These are phyloP conservation scores for Xylocopa sonorina DNA, from an alignment of 1,140 invertebrate species.

Conservation along the genomic window DNA sequence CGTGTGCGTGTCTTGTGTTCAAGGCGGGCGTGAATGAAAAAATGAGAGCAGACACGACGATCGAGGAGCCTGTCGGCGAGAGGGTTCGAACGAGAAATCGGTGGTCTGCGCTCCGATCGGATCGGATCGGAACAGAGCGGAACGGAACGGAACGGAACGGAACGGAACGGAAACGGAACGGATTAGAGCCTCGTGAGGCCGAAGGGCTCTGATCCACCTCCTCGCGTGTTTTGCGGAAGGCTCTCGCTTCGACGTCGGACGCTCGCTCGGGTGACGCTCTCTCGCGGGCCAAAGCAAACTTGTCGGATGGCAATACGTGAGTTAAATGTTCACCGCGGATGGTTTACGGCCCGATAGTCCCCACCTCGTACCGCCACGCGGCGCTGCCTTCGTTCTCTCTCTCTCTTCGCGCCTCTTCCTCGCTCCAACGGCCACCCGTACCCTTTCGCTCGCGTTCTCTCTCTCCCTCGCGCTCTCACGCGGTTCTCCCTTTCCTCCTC, in stretches of 20 bases:
- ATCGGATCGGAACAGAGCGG: not conserved
- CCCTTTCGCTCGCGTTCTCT: slow-evolving; percentile 42
- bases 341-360: slow-evolving; percentile 83
- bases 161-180: slow-evolving; percentile 7
- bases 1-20: not conserved
- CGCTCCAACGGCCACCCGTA: slow-evolving; percentile 42
- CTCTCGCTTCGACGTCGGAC: slow-evolving; percentile 57
- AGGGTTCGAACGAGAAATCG: too few relatives aligned
- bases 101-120: too few relatives aligned
- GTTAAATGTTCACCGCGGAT: slow-evolving; percentile 83
- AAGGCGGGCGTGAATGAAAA: not conserved
- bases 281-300: slow-evolving; percentile 82
- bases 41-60: slow-evolving; percentile 10
- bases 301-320: slow-evolving; percentile 83
- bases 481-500: slow-evolving; percentile 33
- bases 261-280: slow-evolving; percentile 79
- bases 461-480: slow-evolving; percentile 37
- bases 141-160: not conserved
- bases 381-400: slow-evolving; percentile 79
- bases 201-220: slow-evolving; percentile 47
- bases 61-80: not conserved
- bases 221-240: slow-evolving; percentile 62
- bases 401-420: slow-evolving; percentile 56
- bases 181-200: slow-evolving; percentile 49
- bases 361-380: slow-evolving; percentile 81